Percentiles rank a stretch among this genome's conserved stretches.
These are phyloP conservation scores for Drosophila mayaguana DNA, from an alignment of 2,888 invertebrate species.

Conservation along the genomic window DNA sequence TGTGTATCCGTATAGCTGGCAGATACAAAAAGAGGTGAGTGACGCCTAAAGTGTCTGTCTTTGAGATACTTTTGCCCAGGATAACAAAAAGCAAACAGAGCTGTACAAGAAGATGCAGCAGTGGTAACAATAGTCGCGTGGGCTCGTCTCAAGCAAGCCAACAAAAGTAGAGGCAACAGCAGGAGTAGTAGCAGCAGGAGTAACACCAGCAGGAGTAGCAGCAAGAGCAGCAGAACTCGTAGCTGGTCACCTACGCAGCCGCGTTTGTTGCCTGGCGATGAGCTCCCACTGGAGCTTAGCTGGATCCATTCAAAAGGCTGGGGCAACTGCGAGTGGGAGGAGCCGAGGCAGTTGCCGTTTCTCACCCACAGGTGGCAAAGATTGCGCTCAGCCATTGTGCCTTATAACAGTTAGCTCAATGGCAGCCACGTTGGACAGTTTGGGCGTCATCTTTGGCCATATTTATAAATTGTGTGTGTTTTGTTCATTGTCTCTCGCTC, in stretches of 20 bases:
- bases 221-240: conserved; percentile 10
- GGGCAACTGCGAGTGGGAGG: background rate
- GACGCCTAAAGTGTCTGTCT: conserved; percentile 65
- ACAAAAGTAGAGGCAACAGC: background rate
- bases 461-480: conserved; percentile 32
- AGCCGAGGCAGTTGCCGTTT: conserved; percentile 7
- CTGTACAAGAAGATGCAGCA: background rate
- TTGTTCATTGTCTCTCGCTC: background rate
- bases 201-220: background rate
- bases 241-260: conserved; percentile 27
- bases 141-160: conserved; percentile 26
- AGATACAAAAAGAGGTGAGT: conserved; percentile 47
- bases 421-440: conserved; percentile 45
- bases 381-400: conserved; percentile 52
- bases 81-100: conserved; percentile 21
- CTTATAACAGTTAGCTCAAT: conserved; percentile 33
- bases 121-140: conserved; percentile 28
- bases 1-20: conserved; percentile 23
- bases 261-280: background rate
- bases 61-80: conserved; percentile 31
- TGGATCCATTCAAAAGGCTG: conserved; percentile 3
- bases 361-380: conserved; percentile 67
- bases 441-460: conserved; percentile 42
- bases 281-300: conserved; percentile 6
- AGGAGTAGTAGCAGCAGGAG: too few species aligned